Conservation (phyloP, 2,888 invertebrate species). For the Andrena marginata region DNA sequence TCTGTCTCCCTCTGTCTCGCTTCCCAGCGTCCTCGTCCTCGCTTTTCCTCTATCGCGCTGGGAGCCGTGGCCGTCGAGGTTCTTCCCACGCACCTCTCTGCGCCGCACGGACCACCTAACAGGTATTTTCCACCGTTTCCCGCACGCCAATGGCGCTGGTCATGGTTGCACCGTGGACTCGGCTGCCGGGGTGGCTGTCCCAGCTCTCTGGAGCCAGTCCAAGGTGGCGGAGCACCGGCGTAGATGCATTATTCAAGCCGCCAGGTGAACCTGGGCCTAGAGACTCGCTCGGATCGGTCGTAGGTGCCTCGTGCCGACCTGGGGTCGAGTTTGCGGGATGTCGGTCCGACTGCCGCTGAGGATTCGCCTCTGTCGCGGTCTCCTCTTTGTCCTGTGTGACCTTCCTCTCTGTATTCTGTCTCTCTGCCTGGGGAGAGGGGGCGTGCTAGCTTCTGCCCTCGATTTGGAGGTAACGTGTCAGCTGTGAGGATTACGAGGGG, state of each 20-base stretch:
- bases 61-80: conserved; percentile 17
- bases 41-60: conserved; percentile 27
- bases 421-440: neutral
- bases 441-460: neutral
- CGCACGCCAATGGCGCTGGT: neutral
- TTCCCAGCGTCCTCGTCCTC: conserved; percentile 30
- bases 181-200: neutral
- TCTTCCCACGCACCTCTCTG: conserved; percentile 24
- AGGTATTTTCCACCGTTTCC: neutral
- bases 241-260: neutral
- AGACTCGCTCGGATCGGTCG: neutral
- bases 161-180: neutral
- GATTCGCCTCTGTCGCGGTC: neutral
- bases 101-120: neutral
- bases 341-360: neutral
- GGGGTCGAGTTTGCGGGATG: neutral
- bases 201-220: conserved; percentile 5
- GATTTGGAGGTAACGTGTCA: conserved; percentile 12
- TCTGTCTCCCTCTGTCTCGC: conserved; percentile 46
- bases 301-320: neutral
- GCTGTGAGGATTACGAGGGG: conserved; percentile 17
- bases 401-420: neutral
- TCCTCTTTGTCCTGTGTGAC: neutral
- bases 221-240: neutral
- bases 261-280: neutral